phyloP scores from a whole-genome alignment of 2,113 vertebrate genomes.

The Poecilia latipinna region DNA sequence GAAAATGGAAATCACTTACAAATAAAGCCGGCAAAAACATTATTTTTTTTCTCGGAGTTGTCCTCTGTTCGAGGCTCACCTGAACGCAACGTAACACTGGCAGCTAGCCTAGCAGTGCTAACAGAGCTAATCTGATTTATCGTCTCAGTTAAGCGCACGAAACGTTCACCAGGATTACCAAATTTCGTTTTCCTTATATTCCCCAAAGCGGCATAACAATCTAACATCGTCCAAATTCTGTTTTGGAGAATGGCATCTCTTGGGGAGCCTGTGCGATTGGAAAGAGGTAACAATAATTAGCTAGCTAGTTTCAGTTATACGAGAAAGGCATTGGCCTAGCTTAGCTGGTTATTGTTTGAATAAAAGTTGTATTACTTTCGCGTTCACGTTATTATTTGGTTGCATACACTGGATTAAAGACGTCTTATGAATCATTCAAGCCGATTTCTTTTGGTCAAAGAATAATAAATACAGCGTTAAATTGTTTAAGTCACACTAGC shows the following conservation, averaged over 20 bases:
- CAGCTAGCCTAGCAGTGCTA: slow-evolving; percentile 72
- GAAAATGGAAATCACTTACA: not conserved
- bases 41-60: accelerated
- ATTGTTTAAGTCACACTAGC: slow-evolving; percentile 2
- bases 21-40: not conserved
- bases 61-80: not conserved
- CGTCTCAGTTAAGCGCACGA: slow-evolving; percentile 53
- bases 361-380: not conserved
- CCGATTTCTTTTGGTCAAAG: not conserved
- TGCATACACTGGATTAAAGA: not conserved
- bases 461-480: not conserved
- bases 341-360: slow-evolving; percentile 31
- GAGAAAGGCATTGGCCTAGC: slow-evolving; percentile 20
- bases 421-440: not conserved
- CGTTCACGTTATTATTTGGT: not conserved
- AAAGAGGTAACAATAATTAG: slow-evolving; percentile 86
- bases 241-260: slow-evolving; percentile 82
- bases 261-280: slow-evolving; percentile 90
- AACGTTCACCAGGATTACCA: slow-evolving; percentile 54
- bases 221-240: not conserved
- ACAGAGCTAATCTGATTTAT: slow-evolving; percentile 74
- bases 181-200: slow-evolving; percentile 45
- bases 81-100: slow-evolving; percentile 67
- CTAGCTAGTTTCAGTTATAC: slow-evolving; percentile 53
- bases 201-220: slow-evolving; percentile 1